Evolutionary conservation across 1,140 invertebrate species (phyloP), one percentile per base, ranked within the genome.

Genomic region (Drosophila dunni): DNA sequence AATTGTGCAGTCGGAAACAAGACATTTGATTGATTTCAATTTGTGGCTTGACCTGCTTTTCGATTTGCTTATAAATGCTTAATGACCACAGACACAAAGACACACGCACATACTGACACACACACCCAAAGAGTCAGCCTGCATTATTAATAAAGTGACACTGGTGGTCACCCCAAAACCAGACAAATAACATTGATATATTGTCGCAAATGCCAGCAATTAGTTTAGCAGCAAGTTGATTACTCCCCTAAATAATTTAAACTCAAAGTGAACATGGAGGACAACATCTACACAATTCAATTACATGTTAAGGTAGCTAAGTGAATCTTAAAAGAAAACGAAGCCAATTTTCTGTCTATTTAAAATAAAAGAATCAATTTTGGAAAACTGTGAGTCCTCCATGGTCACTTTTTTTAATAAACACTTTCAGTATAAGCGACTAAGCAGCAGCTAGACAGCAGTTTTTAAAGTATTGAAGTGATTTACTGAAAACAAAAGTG

Each of bases 121-220:
- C 11, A 29, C 4, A 10, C 48, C 8, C 3, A 51, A n/a, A 36
- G 10, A 10, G 24, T 40, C 10, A 11, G 13, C 6, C 24, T 66
- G 62, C 53, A 72, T 72, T 72, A 71, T 50, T 71, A 15, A 64
- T 57, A 46, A 29, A 17, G 50, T 51, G 65, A 20, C 58, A 57
- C 36, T 38, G 53, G 17, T 56, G 13, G 13, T 40, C 44, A 33
- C 9, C 7, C 17, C 38, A 38, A 6, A 29, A 57, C 4, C 56
- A 20, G 45, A 42, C 40, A 42, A 24, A 40, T 48, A 9, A n/a
- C 29, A 48, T 50, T 34, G 42, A 60, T 62, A 50, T 62, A 62
- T 62, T 50, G 45, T 2, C 50, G 34, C 34, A 34, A 29, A 36
- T 6, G 7, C n/a, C 50, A 53, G 9, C 29, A 53, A 53, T 53